Conservation (phyloP, 2,113 vertebrate species). For the Podilymbus podiceps region DNA sequence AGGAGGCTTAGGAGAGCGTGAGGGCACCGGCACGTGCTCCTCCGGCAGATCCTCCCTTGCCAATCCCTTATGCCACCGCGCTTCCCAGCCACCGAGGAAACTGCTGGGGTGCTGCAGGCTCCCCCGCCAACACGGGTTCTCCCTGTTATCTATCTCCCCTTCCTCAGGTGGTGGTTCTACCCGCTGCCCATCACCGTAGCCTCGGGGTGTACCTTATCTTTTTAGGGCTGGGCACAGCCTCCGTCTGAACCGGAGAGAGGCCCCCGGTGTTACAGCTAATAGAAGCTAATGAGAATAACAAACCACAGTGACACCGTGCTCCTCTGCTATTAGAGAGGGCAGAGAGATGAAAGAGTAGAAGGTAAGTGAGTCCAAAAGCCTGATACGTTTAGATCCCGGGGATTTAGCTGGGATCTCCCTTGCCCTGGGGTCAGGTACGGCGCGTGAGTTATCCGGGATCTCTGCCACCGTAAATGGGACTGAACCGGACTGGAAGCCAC, state of each 20-base stretch:
- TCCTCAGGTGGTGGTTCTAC: fast-evolving
- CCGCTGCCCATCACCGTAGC: background rate
- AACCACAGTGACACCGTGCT: background rate
- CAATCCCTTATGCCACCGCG: fast-evolving
- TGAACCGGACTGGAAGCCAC: fast-evolving
- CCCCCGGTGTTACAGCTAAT: background rate
- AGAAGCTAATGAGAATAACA: constrained; percentile 29
- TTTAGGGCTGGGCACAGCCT: background rate
- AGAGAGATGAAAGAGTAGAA: background rate
- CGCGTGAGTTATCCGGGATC: background rate
- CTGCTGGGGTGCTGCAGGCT: background rate
- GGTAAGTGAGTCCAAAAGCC: background rate
- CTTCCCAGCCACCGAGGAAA: background rate
- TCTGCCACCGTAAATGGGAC: background rate
- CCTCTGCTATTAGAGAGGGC: background rate
- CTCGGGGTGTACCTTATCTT: fast-evolving
- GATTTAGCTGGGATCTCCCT: background rate
- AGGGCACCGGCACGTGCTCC: fast-evolving
- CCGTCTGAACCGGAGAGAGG: background rate
- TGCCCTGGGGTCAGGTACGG: background rate
- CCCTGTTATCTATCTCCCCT: background rate
- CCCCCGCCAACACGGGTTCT: fast-evolving
- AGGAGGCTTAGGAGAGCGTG: fast-evolving
- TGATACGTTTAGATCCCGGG: background rate
- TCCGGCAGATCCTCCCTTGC: background rate